Base-by-base conservation (phyloP, 1,140 invertebrate species). In the Lasioglossum baleicum region DNA sequence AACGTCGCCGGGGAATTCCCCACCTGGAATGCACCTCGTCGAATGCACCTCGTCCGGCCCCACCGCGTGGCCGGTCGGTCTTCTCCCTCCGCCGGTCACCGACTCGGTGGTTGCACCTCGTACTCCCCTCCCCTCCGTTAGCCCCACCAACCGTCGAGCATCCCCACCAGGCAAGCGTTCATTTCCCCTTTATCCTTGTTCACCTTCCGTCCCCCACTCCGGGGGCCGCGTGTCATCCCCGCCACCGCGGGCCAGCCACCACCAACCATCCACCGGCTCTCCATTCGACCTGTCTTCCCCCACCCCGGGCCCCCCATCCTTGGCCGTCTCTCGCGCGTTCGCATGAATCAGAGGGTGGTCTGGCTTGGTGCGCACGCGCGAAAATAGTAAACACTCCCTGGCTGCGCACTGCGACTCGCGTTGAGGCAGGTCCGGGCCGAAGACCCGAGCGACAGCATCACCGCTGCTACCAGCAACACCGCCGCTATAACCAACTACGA, bases 391-490 rank as follows among this genome's bases (percentile, higher is more conserved):
- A 92, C 90, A 92, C 90, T 90, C 90, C 90, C 89, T 82, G 70
- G 82, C 89, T 92, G 89, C 91, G 91, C 91, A 92, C 90, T 90
- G 88, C 84, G 85, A 84, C 79, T 87, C 84, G 77, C 85, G 89
- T 92, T 92, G 91, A 81, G 91, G 91, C 83, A 93, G 92, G 92
- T 92, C 92, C 90, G 91, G 91, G 87, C 82, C 85, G 31, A 48
- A 31, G 58, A 67, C 72, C 60, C 68, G 56, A 70, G 66, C 80
- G 70, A 35, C 80, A 63, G 74, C 72, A 26, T 66, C 64, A 66
- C 22, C 60, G 60, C 76, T 71, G 53, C 77, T 61, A 61, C 64
- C 64, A 64, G 77, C 82, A 66, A 69, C 56, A 82, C 35, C 22
- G 51, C 35, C n/a, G 60, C 58, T 56, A 63, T 26, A 56, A 60